Percentiles rank a stretch among this genome's conserved stretches.
Evolutionary conservation across 2,797 vertebrate genomes (phyloP).

Genomic region (Leontocebus nigricollis): DNA sequence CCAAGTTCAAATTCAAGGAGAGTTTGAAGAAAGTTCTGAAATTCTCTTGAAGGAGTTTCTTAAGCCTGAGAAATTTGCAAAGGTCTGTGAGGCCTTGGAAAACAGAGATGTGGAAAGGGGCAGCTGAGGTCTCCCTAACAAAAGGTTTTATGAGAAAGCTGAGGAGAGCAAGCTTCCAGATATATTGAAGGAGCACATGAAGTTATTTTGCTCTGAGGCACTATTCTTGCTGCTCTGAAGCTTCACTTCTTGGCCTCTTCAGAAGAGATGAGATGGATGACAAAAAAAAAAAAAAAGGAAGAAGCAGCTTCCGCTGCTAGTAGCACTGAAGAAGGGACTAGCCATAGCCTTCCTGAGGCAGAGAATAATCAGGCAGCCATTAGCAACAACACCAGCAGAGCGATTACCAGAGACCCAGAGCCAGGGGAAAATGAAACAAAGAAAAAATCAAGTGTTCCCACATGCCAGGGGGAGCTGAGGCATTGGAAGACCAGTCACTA

Average conservation of each 20-base stretch:
- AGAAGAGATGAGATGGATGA: conserved; percentile 83
- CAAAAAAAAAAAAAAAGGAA: conserved; percentile 55
- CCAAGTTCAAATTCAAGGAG: conserved; percentile 93
- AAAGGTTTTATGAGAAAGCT: conserved; percentile 93
- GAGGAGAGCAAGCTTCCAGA: conserved; percentile 86
- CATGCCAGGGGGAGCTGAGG: conserved; percentile 90
- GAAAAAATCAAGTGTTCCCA: conserved; percentile 78
- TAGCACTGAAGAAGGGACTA: conserved; percentile 58
- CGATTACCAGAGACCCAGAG: neutral
- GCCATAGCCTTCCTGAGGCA: conserved; percentile 6
- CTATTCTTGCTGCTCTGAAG: conserved; percentile 91
- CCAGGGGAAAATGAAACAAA: accelerated
- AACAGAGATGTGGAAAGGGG: conserved; percentile 89
- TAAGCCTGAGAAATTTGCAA: conserved; percentile 93
- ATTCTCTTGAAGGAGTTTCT: conserved; percentile 95
- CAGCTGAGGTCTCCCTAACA: conserved; percentile 91
- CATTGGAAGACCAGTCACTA: conserved; percentile 91
- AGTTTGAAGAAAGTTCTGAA: conserved; percentile 97
- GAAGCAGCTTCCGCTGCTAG: conserved; percentile 16
- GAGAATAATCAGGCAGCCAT: neutral
- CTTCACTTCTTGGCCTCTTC: conserved; percentile 93
- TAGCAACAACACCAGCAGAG: neutral
- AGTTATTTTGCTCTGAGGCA: conserved; percentile 92
- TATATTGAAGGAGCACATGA: conserved; percentile 88
- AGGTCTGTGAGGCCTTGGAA: conserved; percentile 89